phyloP scores from a whole-genome alignment of 2,113 vertebrate species.

The Eulacestoma nigropectus region DNA sequence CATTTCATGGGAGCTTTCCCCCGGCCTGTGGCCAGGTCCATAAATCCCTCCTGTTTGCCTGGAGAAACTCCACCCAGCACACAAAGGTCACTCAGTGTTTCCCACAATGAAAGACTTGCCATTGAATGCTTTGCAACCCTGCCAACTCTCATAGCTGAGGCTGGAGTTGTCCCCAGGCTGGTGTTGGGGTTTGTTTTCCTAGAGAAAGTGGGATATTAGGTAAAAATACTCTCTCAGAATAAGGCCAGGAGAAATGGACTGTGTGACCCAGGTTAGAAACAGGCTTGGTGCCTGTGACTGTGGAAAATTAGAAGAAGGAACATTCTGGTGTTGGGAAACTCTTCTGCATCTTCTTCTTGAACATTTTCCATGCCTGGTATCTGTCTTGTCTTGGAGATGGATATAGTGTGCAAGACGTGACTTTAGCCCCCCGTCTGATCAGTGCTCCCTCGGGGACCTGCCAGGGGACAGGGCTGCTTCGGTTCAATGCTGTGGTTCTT shows the following conservation, averaged over 20 bases:
- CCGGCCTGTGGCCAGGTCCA: neutral
- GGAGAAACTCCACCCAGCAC: neutral
- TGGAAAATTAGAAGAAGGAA: neutral
- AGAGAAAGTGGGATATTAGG: neutral
- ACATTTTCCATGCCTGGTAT: neutral
- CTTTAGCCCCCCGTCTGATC: neutral
- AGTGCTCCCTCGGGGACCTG: fast-evolving
- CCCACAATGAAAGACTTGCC: neutral
- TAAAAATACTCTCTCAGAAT: neutral
- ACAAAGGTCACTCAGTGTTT: neutral
- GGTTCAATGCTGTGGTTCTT: neutral
- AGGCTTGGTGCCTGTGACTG: neutral
- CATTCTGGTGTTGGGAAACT: neutral
- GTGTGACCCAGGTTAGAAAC: neutral
- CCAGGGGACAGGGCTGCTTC: neutral
- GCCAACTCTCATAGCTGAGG: neutral
- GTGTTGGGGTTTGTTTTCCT: neutral
- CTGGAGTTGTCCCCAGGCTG: neutral
- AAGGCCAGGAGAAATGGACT: neutral
- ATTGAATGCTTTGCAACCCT: neutral
- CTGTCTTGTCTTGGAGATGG: neutral
- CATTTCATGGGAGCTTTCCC: neutral
- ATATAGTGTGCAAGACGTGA: neutral
- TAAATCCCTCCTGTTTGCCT: neutral
- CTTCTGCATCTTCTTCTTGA: neutral